Evolutionary conservation across 2,113 vertebrate species (phyloP).

Genomic region (Trogon melanurus): DNA sequence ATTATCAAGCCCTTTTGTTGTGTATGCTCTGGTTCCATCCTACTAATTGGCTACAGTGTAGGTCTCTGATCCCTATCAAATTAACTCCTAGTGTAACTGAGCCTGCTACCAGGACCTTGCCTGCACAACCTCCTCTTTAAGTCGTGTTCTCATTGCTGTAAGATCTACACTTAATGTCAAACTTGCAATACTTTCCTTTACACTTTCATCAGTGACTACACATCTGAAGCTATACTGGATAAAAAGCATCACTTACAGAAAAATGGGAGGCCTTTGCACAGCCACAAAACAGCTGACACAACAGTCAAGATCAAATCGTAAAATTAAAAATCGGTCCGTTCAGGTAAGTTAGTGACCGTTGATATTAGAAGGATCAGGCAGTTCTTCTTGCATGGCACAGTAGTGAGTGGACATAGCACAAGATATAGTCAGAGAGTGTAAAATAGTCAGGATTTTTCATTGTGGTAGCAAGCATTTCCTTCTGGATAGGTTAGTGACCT

Average conservation of each 20-base stretch:
- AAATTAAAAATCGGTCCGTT: neutral
- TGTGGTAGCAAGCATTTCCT: neutral
- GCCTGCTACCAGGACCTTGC: neutral
- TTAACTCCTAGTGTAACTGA: constrained; percentile 54
- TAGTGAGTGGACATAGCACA: neutral
- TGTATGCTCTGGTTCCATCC: constrained; percentile 41
- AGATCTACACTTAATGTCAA: neutral
- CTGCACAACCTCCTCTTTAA: constrained; percentile 12
- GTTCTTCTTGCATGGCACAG: neutral
- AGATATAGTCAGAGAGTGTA: neutral
- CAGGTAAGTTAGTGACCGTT: neutral
- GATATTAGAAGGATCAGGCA: neutral
- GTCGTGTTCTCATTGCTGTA: neutral
- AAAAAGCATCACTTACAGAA: neutral
- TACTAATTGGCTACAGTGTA: constrained; percentile 53
- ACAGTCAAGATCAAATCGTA: neutral
- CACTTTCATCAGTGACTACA: neutral
- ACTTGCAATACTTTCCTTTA: neutral
- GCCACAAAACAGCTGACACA: neutral
- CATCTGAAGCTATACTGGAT: neutral
- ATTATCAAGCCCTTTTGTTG: constrained; percentile 58
- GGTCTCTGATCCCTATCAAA: constrained; percentile 63
- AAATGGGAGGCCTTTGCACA: neutral
- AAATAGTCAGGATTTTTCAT: neutral
- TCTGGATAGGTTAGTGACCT: neutral